phyloP scores from a whole-genome alignment of 2,113 vertebrate genomes.

The Mustela nigripes region DNA sequence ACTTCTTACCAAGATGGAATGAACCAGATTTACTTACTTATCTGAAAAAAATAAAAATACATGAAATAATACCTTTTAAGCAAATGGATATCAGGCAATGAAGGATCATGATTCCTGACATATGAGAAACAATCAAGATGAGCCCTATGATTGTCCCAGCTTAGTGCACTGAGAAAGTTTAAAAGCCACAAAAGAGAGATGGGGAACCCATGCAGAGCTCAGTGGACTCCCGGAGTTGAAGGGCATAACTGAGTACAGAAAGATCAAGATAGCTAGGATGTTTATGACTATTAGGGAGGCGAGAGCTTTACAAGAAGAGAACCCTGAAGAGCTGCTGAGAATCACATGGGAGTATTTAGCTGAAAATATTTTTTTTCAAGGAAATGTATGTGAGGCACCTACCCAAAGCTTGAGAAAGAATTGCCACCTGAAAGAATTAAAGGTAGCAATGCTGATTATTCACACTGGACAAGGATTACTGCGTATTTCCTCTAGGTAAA shows the following conservation, averaged over 20 bases:
- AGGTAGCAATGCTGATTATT: background rate
- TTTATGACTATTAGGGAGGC: background rate
- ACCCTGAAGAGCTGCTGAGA: background rate
- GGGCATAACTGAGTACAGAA: background rate
- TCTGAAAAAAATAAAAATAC: background rate
- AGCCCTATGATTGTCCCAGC: background rate
- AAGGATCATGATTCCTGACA: background rate
- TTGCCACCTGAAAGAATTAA: background rate
- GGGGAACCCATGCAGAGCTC: background rate
- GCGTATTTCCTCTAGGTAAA: background rate
- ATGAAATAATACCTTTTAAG: background rate
- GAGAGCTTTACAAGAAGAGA: background rate
- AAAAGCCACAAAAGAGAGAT: background rate
- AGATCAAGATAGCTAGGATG: background rate
- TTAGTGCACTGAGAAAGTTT: background rate
- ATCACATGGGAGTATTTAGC: background rate
- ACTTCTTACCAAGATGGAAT: background rate
- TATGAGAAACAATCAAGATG: background rate
- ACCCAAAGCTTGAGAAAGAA: background rate
- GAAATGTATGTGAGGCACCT: background rate
- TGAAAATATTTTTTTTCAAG: background rate
- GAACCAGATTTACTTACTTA: background rate
- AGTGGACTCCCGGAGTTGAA: background rate
- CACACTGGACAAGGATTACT: background rate
- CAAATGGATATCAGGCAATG: background rate